These are phyloP conservation scores for Protonibea diacanthus DNA, from an alignment of 2,797 vertebrate species.

Conservation along the genomic window DNA sequence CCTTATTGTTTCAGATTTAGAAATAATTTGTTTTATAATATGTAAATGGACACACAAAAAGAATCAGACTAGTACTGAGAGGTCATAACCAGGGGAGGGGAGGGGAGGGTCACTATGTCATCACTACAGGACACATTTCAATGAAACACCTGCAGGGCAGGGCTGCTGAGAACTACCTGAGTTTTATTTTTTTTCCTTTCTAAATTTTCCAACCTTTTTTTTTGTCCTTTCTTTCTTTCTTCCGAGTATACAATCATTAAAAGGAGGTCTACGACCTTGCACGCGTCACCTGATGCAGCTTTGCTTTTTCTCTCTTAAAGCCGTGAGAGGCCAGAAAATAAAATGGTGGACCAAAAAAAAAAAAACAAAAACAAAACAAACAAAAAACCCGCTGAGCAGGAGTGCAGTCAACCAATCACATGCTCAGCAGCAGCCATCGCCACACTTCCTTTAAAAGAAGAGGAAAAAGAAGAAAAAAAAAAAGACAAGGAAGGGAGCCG, in stretches of 20 bases:
- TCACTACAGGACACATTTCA: conserved; percentile 88
- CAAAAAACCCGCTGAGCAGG: conserved; percentile 21
- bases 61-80: conserved; percentile 79
- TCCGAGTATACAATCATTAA: conserved; percentile 93
- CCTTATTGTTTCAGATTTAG: conserved; percentile 72
- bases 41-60: conserved; percentile 72
- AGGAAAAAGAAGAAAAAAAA: too few relatives aligned
- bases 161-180: conserved; percentile 92
- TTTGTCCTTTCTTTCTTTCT: conserved; percentile 56
- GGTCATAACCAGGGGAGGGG: conserved; percentile 70
- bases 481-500: conserved; percentile 12
- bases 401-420: conserved; percentile 55
- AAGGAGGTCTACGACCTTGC: conserved; percentile 92
- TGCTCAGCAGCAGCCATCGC: conserved; percentile 56
- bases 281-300: conserved; percentile 79
- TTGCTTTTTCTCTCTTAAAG: conserved; percentile 74
- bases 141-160: conserved; percentile 88
- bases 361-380: conserved; percentile 12
- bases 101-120: conserved; percentile 83
- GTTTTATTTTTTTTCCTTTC: conserved; percentile 80
- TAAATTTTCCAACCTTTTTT: conserved; percentile 64
- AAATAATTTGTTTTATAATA: conserved; percentile 79
- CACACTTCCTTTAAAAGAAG: conserved; percentile 23
- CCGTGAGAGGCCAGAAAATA: conserved; percentile 64
- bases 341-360: conserved; percentile 58